Evolutionary conservation across 2,113 vertebrate species (phyloP).

Genomic region (Caloenas nicobarica): DNA sequence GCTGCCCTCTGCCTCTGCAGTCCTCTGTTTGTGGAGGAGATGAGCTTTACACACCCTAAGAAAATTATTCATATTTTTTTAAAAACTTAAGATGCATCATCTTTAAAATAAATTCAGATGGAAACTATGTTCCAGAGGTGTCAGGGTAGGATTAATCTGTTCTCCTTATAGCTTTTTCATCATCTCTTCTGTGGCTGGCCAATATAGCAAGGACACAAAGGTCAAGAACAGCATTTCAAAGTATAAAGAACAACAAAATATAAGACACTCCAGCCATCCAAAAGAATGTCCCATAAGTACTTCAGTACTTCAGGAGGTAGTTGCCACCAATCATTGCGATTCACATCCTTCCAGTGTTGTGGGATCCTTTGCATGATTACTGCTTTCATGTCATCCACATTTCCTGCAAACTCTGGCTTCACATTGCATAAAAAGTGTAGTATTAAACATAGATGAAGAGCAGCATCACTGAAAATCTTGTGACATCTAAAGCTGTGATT

Average conservation of each 20-base stretch:
- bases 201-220: not conserved
- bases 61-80: not conserved
- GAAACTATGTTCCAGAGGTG: not conserved
- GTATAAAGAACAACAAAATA: not conserved
- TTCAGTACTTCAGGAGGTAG: not conserved
- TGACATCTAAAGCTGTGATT: not conserved
- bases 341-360: accelerated
- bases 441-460: not conserved
- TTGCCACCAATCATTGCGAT: not conserved
- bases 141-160: not conserved
- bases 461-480: not conserved
- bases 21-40: not conserved
- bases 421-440: accelerated
- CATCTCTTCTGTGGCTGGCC: not conserved
- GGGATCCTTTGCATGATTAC: not conserved
- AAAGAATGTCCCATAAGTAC: not conserved
- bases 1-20: accelerated
- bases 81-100: not conserved
- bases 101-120: not conserved
- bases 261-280: not conserved
- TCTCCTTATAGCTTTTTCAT: not conserved
- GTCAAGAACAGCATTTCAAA: not conserved
- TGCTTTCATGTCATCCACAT: not conserved
- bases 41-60: not conserved
- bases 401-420: not conserved